Percentiles rank a stretch among this genome's conserved stretches.
Evolutionary conservation across 2,888 invertebrate genomes (phyloP).

Genomic region (Pachydiplax longipennis): DNA sequence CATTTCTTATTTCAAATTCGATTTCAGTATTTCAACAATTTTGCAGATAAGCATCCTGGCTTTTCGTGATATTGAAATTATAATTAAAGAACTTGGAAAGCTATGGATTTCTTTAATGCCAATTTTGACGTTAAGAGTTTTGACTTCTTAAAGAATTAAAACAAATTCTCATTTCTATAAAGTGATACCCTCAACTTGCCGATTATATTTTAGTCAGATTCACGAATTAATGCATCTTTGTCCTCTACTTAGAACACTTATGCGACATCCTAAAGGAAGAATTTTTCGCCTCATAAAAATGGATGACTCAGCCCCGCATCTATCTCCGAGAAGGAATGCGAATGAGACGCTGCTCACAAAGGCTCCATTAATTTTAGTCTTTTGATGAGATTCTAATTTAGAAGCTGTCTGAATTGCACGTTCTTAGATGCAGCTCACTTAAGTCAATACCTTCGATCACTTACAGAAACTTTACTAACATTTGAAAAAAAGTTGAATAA

Average conservation of each 20-base stretch:
- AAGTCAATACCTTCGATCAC: not conserved
- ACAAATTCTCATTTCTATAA: no score
- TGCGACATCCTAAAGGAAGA: not conserved
- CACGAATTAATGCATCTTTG: not conserved
- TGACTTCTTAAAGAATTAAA: no score
- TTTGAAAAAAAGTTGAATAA: no score
- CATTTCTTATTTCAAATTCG: no score
- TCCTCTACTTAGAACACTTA: not conserved
- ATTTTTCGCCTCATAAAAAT: not conserved
- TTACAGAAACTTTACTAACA: not conserved
- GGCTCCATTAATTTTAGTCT: not conserved
- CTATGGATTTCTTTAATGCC: no score
- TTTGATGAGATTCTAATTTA: not conserved
- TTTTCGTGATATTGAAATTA: no score
- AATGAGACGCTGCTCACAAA: not conserved
- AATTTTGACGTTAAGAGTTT: no score
- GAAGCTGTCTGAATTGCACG: not conserved
- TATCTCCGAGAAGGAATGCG: not conserved
- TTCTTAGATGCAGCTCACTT: not conserved
- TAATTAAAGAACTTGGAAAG: no score
- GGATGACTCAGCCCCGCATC: not conserved
- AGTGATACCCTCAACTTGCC: no score
- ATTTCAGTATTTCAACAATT: no score
- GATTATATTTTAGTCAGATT: no score
- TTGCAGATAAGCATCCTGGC: no score